phyloP scores from a whole-genome alignment of 2,797 vertebrate genomes.

The Enteromius paludinosus region DNA sequence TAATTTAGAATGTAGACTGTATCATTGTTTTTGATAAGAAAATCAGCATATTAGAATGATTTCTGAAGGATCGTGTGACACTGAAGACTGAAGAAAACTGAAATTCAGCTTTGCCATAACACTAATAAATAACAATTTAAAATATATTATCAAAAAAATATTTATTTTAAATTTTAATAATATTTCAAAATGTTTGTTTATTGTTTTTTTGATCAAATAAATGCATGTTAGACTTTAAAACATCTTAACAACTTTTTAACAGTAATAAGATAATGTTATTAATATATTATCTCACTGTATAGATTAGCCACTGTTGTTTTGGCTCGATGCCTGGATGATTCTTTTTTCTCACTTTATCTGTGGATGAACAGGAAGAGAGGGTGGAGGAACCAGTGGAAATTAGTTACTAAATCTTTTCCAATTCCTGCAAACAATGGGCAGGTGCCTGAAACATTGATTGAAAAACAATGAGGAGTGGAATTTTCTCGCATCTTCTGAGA shows the following conservation, averaged over 20 bases:
- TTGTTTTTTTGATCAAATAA: background rate
- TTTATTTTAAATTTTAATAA: background rate
- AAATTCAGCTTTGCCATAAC: background rate
- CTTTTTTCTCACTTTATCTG: background rate
- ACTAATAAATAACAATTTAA: background rate
- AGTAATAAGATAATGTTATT: background rate
- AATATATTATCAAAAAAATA: no score
- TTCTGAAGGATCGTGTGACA: background rate
- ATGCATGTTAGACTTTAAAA: background rate
- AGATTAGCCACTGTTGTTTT: background rate
- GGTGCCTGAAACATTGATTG: slow-evolving; percentile 40
- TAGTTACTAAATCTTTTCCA: slow-evolving; percentile 39
- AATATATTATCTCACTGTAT: background rate
- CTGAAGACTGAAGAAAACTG: background rate
- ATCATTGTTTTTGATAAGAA: background rate
- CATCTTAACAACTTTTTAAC: background rate
- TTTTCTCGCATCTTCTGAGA: background rate
- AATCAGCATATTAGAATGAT: background rate
- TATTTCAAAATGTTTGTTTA: background rate
- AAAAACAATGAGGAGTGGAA: slow-evolving; percentile 4
- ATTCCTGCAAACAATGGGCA: slow-evolving; percentile 41
- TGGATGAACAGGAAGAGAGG: slow-evolving; percentile 17
- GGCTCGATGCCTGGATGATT: background rate
- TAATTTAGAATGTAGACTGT: background rate
- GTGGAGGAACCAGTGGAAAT: slow-evolving; percentile 38